Conservation (phyloP, 1,140 invertebrate genomes). For the Pogonomyrmex californicus region DNA sequence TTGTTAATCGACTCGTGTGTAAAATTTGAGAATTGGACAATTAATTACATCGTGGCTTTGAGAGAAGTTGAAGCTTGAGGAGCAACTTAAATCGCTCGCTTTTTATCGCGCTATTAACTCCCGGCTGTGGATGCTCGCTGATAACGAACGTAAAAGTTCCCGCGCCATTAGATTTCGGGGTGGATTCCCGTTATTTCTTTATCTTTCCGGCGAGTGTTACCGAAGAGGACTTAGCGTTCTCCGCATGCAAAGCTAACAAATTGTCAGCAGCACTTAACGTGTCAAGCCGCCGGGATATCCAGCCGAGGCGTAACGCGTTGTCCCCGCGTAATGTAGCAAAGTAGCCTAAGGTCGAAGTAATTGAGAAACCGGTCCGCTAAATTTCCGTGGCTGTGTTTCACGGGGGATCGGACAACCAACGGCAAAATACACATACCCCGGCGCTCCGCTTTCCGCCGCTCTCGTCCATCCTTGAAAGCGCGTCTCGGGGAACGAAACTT, state of each 20-base stretch:
- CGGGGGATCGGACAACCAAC: conserved; percentile 9
- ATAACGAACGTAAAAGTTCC: conserved; percentile 13
- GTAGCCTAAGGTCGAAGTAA: conserved; percentile 53
- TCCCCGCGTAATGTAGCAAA: conserved; percentile 21
- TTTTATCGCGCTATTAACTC: background rate
- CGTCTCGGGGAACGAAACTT: conserved; percentile 53
- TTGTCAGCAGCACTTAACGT: conserved; percentile 52
- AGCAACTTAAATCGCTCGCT: background rate
- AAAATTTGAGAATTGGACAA: background rate
- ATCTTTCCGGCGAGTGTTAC: conserved; percentile 1
- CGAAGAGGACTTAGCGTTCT: background rate
- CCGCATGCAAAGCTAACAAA: conserved; percentile 47
- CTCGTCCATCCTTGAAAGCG: conserved; percentile 17
- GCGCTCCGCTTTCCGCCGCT: background rate
- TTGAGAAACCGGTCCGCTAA: conserved; percentile 58
- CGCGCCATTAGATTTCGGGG: background rate
- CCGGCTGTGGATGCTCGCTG: too few relatives aligned
- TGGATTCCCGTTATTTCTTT: conserved; percentile 18
- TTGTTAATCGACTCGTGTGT: background rate
- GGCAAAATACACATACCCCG: background rate
- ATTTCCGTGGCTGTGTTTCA: conserved; percentile 50
- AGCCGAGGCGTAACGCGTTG: conserved; percentile 65
- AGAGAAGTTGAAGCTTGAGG: background rate
- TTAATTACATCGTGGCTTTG: background rate
- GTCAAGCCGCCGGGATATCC: conserved; percentile 58